Evolutionary conservation across 1,140 invertebrate species (phyloP), one percentile per base, ranked within the genome.

Genomic region (Drosophila cardini): DNA sequence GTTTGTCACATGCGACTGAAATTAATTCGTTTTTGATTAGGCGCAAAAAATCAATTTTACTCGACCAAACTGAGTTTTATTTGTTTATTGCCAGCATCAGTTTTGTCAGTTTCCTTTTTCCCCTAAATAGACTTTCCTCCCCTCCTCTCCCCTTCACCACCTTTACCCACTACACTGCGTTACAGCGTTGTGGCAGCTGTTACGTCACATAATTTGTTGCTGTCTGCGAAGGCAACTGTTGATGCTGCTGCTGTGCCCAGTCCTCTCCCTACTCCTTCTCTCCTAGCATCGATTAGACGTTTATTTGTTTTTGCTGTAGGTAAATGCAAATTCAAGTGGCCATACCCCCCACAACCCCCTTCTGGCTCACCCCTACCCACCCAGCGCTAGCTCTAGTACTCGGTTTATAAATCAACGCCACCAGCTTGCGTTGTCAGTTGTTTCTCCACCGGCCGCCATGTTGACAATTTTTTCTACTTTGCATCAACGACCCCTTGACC

Each of bases 1-100:
- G 60, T 80, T 89, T 87, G 83, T 89, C 83, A 87, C 83, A 84
- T 89, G 80, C 84, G 75, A 76, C 58, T 72, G 79, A 75, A 89
- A 89, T 89, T 89, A 89, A 89, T 89, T 89, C 84, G 84, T 75
- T 89, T 89, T 89, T 89, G 84, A 89, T 89, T 89, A 89, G 84
- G 77, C 84, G 84, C 84, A 89, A 89, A 89, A 89, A 89, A 89
- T 89, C 84, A 89, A 89, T 89, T 89, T 89, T 73, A 73, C 73
- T 34, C 34, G 77, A 89, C 85, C 84, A 57, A 83, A 87, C 80
- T 58, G 45, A 77, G 70, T 72, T 80, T 77, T 87, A 89, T 87
- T 89, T 87, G 84, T 72, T 87, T 80, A 89, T 87, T 73, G 80
- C 80, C 67, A 63, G 75, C 84, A 87, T 84, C 84, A 83, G 83